phyloP scores from a whole-genome alignment of 2,797 vertebrate genomes.

The Myotis myotis region DNA sequence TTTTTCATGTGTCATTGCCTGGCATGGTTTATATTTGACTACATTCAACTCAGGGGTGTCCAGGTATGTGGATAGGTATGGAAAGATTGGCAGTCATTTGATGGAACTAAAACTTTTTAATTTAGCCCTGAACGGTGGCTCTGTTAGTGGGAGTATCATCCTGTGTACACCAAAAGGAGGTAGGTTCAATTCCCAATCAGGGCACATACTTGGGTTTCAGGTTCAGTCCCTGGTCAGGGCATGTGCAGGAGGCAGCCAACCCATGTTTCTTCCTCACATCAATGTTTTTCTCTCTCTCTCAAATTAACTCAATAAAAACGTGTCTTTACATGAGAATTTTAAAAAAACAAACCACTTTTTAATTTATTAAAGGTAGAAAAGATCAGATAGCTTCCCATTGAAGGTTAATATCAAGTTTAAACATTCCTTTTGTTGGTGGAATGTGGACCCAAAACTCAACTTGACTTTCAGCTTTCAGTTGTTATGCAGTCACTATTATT shows the following conservation, averaged over 20 bases:
- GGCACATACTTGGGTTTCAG: not conserved
- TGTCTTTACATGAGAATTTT: not conserved
- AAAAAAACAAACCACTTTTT: not conserved
- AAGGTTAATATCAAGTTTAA: not conserved
- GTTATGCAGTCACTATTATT: not conserved
- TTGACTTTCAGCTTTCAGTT: constrained; percentile 1
- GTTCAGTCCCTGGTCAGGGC: not conserved
- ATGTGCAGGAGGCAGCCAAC: not conserved
- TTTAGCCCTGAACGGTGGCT: not conserved
- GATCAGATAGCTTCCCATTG: not conserved
- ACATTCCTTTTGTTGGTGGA: constrained; percentile 6
- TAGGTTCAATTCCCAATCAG: not conserved
- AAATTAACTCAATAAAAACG: not conserved
- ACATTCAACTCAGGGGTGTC: constrained; percentile 95
- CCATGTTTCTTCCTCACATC: not conserved
- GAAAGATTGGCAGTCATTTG: not conserved
- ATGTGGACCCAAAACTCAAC: not conserved
- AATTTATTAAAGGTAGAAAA: constrained; percentile 27
- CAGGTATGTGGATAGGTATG: constrained; percentile 88
- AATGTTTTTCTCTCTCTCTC: not conserved
- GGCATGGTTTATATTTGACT: constrained; percentile 98
- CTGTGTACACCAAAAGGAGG: not conserved
- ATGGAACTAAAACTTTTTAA: not conserved
- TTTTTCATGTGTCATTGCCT: constrained; percentile 99
- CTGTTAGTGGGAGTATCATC: not conserved